Conservation (phyloP, 2,888 invertebrate genomes). For the Sicus ferrugineus region DNA sequence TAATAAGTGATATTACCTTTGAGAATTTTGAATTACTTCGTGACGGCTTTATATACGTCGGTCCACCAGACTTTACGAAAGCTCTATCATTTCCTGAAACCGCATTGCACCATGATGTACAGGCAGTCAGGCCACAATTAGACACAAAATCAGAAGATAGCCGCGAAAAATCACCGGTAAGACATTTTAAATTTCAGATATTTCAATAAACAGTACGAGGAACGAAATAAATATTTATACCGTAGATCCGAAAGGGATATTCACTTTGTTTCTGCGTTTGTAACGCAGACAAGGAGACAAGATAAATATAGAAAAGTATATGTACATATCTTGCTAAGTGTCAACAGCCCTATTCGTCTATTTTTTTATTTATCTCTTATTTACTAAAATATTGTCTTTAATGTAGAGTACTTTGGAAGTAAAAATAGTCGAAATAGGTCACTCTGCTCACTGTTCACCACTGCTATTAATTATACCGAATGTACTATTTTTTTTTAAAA, state of each 20-base stretch:
- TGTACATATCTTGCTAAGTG: no score
- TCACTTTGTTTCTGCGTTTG: background rate
- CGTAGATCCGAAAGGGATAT: background rate
- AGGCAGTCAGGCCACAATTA: slow-evolving; percentile 59
- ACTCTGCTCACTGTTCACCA: no score
- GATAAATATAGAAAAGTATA: no score
- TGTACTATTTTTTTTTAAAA: no score
- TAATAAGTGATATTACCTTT: slow-evolving; percentile 61
- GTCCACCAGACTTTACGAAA: slow-evolving; percentile 63
- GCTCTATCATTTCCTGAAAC: slow-evolving; percentile 60
- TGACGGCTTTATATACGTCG: slow-evolving; percentile 64
- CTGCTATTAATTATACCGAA: no score
- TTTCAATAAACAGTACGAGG: background rate
- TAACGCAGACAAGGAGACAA: no score
- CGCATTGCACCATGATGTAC: slow-evolving; percentile 61
- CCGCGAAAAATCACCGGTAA: slow-evolving; percentile 59
- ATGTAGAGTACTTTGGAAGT: no score
- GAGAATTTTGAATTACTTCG: slow-evolving; percentile 63
- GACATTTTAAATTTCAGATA: slow-evolving; percentile 1
- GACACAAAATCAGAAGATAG: slow-evolving; percentile 60
- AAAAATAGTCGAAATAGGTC: no score
- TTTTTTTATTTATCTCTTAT: no score
- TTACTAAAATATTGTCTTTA: no score
- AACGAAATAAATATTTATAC: background rate
- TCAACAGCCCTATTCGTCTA: no score